Base-by-base conservation (phyloP, 2,113 vertebrate species). In the Dolichallabes microphthalmus region DNA sequence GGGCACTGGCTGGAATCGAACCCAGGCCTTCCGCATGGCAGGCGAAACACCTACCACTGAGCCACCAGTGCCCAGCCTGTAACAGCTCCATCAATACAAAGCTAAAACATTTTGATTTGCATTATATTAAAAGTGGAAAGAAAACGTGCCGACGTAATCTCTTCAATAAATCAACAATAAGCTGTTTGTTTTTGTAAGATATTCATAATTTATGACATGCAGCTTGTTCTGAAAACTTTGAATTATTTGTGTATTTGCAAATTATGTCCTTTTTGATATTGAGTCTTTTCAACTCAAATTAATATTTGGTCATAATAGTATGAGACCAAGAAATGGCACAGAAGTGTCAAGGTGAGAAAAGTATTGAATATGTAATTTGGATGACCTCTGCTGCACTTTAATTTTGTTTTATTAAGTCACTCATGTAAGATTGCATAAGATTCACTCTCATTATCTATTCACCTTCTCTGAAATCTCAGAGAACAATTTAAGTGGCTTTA, bases 191-290 rank as follows among this genome's bases (percentile, higher is more conserved):
- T 45, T 30, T 25, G 11, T 68, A 52, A 8, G 39, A 69, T 69
- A 35, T 69, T 30, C 19, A 11, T 30, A 11, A 2, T 30, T 82
- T 11, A 32, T 22, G 50, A 25, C 17, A 8, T 69, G 80, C 45
- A 69, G 27, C 13, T 71, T 25, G 52, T 73, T 73, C 55, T 82
- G 80, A 73, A 83, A 73, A 13, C 30, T 73, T 30, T 25, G 68
- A 35, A 35, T 55, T 69, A 57, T 64, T 45, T 83, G 53, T 60
- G 55, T 74, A 63, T 14, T 22, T 55, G 22, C 27, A 64, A 20
- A 10, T 35, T 39, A 11, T 71, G 32, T 11, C 8, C 45, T 53
- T 69, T 45, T 71, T 71, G 39, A 22, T 63, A 19, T n/a, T 73
- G 32, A 74, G 35, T 61, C 22, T 63, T 74, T 45, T 25, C 35